These are phyloP conservation scores for Lanius collurio DNA, from an alignment of 2,113 vertebrate species.

Conservation along the genomic window DNA sequence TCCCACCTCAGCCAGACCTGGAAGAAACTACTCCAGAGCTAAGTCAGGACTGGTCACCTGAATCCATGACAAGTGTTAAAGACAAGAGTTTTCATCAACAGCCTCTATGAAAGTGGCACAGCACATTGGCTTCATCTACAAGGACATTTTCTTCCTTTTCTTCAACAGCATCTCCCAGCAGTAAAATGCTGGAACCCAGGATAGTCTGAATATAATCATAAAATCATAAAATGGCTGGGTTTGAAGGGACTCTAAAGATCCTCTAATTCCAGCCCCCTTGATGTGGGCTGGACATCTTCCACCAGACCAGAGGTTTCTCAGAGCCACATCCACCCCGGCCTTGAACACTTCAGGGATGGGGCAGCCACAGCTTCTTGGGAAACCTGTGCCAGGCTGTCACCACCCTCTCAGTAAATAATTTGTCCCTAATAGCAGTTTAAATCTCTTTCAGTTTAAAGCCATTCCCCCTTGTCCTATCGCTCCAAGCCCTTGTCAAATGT, in stretches of 20 bases:
- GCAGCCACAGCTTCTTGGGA: neutral
- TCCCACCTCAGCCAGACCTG: neutral
- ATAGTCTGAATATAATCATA: neutral
- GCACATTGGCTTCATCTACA: neutral
- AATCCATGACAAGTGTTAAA: neutral
- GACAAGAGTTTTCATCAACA: constrained; percentile 2
- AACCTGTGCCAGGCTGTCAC: neutral
- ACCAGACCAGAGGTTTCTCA: neutral
- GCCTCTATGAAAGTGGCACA: neutral
- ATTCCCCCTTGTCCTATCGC: neutral
- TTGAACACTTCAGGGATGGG: neutral
- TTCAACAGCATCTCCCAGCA: neutral
- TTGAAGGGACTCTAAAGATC: neutral
- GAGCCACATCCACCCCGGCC: neutral
- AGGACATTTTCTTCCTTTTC: neutral
- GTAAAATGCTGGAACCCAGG: neutral
- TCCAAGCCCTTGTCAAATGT: neutral
- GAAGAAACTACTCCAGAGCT: neutral
- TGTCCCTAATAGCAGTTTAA: neutral
- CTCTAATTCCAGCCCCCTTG: neutral
- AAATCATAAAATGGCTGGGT: neutral
- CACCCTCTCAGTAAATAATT: neutral
- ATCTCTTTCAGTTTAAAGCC: neutral
- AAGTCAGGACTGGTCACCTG: neutral
- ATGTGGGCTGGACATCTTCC: neutral